Base-by-base conservation (phyloP, 2,113 vertebrate genomes). In the Mobula birostris region DNA sequence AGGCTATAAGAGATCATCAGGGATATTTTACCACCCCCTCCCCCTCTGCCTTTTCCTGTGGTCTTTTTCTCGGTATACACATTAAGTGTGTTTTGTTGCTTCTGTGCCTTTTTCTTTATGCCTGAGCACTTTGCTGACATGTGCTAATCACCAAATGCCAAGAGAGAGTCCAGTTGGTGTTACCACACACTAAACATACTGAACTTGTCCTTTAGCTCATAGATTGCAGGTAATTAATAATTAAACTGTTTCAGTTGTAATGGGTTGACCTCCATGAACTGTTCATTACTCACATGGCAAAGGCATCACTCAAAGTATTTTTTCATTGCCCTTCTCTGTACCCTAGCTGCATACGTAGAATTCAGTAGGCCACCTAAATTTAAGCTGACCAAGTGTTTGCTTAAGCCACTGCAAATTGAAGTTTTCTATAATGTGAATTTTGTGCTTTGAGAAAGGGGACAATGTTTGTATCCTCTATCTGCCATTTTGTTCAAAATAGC, bases 211-310 rank as follows among this genome's bases (percentile, higher is more conserved):
- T 97, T 97, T 98, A 97, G 97, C 98, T 97, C 97, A 96, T 97
- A 97, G 97, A 98, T 98, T 97, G 97, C 97, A 97, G 97, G 97
- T 98, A 98, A 99, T 99, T 98, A 99, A 98, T 98, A 98, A 98
- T 98, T 98, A 98, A 98, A 98, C 96, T 96, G 96, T 96, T 97
- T 96, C 96, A 94, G 94, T 98, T 98, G 98, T 98, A 98, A 98
- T 98, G 97, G 98, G 97, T 98, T 99, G 98, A 98, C 98, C 98
- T 96, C 96, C 96, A 95, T 98, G 98, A 98, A 98, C 98, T 96
- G 95, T 97, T 98, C 98, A 98, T 99, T 99, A 98, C 97, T 98
- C 98, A 98, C 97, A 95, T 96, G 96, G 97, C 97, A 97, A 96
- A 97, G 96, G 97, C 98, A 98, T 98, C 98, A 98, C 97, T 99